These are phyloP conservation scores for Cyanistes caeruleus DNA, from an alignment of 2,113 vertebrate species.

Conservation along the genomic window DNA sequence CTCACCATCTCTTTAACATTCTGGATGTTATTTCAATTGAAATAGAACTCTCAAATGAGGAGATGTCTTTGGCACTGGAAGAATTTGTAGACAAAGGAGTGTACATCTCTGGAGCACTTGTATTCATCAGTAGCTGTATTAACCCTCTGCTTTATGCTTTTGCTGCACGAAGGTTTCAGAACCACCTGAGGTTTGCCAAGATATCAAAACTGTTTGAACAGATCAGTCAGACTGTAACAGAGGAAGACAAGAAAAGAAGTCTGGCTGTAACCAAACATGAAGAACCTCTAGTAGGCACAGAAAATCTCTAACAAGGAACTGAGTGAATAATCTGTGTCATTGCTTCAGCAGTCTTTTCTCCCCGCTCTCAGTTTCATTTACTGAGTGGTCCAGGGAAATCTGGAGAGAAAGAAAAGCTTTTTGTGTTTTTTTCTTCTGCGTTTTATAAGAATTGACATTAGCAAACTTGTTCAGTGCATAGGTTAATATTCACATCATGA, in stretches of 20 bases:
- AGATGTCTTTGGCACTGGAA: background rate
- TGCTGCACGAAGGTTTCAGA: conserved; percentile 60
- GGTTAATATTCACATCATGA: background rate
- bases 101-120: conserved; percentile 62
- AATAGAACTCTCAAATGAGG: background rate
- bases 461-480: background rate
- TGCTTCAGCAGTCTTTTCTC: background rate
- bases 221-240: conserved; percentile 25
- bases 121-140: conserved; percentile 76
- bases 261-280: background rate
- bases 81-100: background rate
- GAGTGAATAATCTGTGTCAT: background rate
- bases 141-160: conserved; percentile 80
- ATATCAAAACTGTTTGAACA: conserved; percentile 67
- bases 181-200: conserved; percentile 38
- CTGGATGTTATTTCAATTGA: conserved; percentile 39
- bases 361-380: background rate
- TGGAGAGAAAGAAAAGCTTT: background rate
- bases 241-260: conserved; percentile 9
- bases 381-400: background rate
- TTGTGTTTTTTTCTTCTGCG: background rate
- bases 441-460: background rate
- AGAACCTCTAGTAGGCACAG: background rate
- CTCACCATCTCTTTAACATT: conserved; percentile 71
- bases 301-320: background rate